These are phyloP conservation scores for Patella vulgata DNA, from an alignment of 1,140 invertebrate species.

Conservation along the genomic window DNA sequence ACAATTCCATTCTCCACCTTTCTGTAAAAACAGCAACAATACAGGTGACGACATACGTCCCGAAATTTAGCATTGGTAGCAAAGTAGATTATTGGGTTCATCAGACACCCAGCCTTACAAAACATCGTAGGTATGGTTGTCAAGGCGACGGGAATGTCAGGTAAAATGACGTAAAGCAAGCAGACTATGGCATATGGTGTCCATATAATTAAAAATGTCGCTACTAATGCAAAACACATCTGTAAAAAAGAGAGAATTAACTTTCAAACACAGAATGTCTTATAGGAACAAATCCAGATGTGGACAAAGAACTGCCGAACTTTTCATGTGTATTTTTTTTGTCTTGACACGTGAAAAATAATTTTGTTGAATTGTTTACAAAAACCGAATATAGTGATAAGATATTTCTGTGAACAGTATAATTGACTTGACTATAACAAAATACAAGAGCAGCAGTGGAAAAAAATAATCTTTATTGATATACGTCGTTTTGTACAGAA, in stretches of 20 bases:
- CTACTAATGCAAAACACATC: slow-evolving; percentile 21
- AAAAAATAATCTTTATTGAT: too few relatives aligned
- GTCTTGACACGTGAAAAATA: too few relatives aligned
- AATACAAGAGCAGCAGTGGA: too few relatives aligned
- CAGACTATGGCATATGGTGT: slow-evolving; percentile 19
- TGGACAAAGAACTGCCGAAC: too few relatives aligned
- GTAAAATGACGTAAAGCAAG: not conserved
- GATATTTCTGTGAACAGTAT: too few relatives aligned
- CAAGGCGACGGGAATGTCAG: not conserved
- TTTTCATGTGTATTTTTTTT: too few relatives aligned
- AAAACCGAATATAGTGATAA: too few relatives aligned
- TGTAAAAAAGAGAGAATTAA: not conserved
- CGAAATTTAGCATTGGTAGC: slow-evolving; percentile 16
- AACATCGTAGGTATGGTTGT: slow-evolving; percentile 25
- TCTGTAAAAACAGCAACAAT: not conserved
- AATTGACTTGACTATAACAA: too few relatives aligned
- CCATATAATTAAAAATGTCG: slow-evolving; percentile 11
- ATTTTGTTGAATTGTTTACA: too few relatives aligned
- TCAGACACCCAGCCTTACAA: slow-evolving; percentile 16
- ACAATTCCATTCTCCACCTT: not conserved
- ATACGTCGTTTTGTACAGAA: too few relatives aligned
- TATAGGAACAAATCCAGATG: too few relatives aligned
- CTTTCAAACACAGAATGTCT: too few relatives aligned
- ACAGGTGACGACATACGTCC: not conserved
- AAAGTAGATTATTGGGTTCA: slow-evolving; percentile 27